Base-by-base conservation (phyloP, 2,888 invertebrate species). In the Fragum sueziense region DNA sequence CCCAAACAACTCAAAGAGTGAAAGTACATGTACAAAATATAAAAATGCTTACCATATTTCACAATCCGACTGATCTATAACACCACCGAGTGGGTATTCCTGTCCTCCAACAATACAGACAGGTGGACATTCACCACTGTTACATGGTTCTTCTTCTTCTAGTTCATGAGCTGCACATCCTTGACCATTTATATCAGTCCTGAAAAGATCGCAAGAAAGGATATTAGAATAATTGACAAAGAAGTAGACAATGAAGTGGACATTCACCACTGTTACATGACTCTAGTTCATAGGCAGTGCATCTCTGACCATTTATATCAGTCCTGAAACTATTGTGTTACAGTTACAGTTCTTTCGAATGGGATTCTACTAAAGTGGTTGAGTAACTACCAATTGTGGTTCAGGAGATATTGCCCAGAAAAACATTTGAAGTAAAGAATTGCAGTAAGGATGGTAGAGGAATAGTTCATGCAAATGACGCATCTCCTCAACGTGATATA, bases 41-140 rank as follows among this genome's bases (percentile, higher is more conserved):
- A n/a, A n/a, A n/a, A 37, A 37, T 14, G 9, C 72, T 25, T 33
- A 74, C 73, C 73, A 74, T 25, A 74, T 67, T 67, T 74, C 73
- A 67, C 73, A 74, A 27, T 33, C 20, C 2, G 65, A 67, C 27
- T 65, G n/a, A 6, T 31, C n/a, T 27, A 74, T 52, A 20, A 65
- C 22, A n/a, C 67, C 73, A 25, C 73, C 73, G 0, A 74, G 37
- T 22, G 33, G 27, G 37, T 74, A 74, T n/a, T 67, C 67, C 7
- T 33, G 25, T 22, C 73, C 73, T 6, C 73, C 73, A 1, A 74
- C 67, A 20, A 74, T 54, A 54, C 73, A 74, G 27, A 54, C 73
- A 22, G 73, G 67, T n/a, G 51, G 52, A 54, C 73, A 74, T 27
- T 65, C 67, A 17, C 73, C 73, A 54, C 67, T 67, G 37, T 34